These are phyloP conservation scores for Agriotes lineatus DNA, from an alignment of 2,888 invertebrate genomes.

Conservation along the genomic window DNA sequence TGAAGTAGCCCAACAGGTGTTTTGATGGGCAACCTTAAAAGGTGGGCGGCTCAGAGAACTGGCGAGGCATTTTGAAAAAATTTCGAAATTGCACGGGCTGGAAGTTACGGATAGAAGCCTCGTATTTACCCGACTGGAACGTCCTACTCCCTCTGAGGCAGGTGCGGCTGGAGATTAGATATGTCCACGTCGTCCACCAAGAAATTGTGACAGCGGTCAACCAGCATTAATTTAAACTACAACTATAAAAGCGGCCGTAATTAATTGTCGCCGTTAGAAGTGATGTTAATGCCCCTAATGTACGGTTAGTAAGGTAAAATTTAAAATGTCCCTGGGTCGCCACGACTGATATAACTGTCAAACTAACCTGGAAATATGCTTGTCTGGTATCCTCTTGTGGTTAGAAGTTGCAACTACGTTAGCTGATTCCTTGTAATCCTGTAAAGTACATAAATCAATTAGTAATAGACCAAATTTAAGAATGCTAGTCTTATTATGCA, in stretches of 20 bases:
- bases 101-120: too few relatives aligned
- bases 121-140: background rate
- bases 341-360: constrained; percentile 27
- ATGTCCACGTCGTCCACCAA: constrained; percentile 8
- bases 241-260: constrained; percentile 33
- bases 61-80: background rate
- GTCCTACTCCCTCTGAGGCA: constrained; percentile 17
- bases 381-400: too few relatives aligned
- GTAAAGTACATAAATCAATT: too few relatives aligned
- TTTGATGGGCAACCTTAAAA: constrained; percentile 4
- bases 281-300: constrained; percentile 13
- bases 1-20: constrained; percentile 32
- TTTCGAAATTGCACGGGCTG: too few relatives aligned
- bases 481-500: too few relatives aligned
- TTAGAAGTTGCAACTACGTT: too few relatives aligned
- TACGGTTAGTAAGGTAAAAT: constrained; percentile 3
- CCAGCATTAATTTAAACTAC: constrained; percentile 30
- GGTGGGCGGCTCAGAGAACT: background rate
- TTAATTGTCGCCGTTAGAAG: constrained; percentile 33
- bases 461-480: too few relatives aligned
- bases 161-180: constrained; percentile 33
- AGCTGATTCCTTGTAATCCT: too few relatives aligned
- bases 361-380: constrained; percentile 19
- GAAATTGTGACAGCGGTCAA: constrained; percentile 31
- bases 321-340: constrained; percentile 23